A percentile compares a stretch with the other conserved stretches of the same genome.
Evolutionary conservation across 2,888 invertebrate genomes (phyloP).

Genomic region (Hypsopygia costalis): DNA sequence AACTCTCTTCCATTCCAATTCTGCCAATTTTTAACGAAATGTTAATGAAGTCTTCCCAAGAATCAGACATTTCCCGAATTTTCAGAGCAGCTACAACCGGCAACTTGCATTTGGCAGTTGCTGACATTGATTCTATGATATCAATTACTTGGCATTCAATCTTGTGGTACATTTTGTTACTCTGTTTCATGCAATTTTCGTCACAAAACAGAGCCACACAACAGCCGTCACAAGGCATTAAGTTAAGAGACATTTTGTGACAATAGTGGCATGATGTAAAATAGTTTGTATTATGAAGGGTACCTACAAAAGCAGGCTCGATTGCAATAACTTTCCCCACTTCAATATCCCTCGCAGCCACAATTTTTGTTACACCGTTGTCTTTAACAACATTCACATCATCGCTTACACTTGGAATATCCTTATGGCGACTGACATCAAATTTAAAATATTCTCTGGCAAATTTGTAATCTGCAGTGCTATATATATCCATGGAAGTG

Average conservation of each 20-base stretch:
- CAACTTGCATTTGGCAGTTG: conserved; percentile 6
- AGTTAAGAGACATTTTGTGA: conserved; percentile 20
- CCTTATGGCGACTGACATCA: conserved; percentile 11
- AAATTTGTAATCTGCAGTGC: neutral
- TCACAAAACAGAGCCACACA: conserved; percentile 26
- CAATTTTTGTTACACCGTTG: conserved; percentile 4
- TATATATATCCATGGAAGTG: neutral
- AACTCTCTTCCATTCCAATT: conserved; percentile 16
- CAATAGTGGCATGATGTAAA: conserved; percentile 27
- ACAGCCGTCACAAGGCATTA: conserved; percentile 31
- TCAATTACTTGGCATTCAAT: conserved; percentile 27
- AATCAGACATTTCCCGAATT: conserved; percentile 16
- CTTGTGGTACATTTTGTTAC: conserved; percentile 20
- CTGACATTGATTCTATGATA: conserved; percentile 7
- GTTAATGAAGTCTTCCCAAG: conserved; percentile 23
- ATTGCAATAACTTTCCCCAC: conserved; percentile 10
- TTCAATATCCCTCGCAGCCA: conserved; percentile 10
- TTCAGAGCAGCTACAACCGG: conserved; percentile 25
- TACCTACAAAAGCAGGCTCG: conserved; percentile 8
- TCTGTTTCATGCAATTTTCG: conserved; percentile 12
- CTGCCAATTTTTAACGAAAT: conserved; percentile 19
- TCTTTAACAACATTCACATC: conserved; percentile 3
- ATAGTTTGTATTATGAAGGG: conserved; percentile 6
- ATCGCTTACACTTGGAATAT: conserved; percentile 8
- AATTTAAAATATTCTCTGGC: conserved; percentile 13